Evolutionary conservation across 2,113 vertebrate genomes (phyloP).

Genomic region (Lycaon pictus): DNA sequence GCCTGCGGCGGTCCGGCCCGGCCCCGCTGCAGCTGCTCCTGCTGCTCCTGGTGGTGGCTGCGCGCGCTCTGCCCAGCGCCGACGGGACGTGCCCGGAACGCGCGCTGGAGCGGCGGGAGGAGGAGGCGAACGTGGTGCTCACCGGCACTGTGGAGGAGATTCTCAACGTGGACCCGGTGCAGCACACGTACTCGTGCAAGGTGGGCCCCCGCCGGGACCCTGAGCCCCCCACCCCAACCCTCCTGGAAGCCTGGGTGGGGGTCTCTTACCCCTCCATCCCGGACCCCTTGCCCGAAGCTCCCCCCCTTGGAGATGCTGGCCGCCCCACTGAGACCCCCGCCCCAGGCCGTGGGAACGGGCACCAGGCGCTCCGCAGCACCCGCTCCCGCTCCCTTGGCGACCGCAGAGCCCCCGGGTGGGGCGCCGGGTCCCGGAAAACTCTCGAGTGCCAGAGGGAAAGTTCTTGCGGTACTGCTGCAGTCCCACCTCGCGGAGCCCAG

Average conservation of each 20-base stretch:
- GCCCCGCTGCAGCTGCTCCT: slow-evolving; percentile 61
- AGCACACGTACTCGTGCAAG: slow-evolving; percentile 98
- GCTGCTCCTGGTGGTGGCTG: slow-evolving; percentile 85
- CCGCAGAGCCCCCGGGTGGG: slow-evolving; percentile 43
- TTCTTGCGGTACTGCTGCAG: slow-evolving; percentile 54
- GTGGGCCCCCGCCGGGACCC: slow-evolving; percentile 80
- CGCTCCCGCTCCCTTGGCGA: slow-evolving; percentile 68
- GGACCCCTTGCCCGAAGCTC: neutral
- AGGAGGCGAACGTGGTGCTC: slow-evolving; percentile 96
- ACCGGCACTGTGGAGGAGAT: slow-evolving; percentile 99
- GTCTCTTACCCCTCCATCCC: neutral
- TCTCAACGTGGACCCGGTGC: slow-evolving; percentile 97
- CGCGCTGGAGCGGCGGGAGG: slow-evolving; percentile 94
- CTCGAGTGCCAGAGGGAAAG: slow-evolving; percentile 51
- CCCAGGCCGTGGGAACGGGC: slow-evolving; percentile 72
- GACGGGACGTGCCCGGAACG: slow-evolving; percentile 92
- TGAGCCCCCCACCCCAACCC: neutral
- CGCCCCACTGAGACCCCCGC: slow-evolving; percentile 46
- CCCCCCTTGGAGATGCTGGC: neutral
- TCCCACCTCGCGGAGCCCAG: neutral
- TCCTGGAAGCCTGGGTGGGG: neutral
- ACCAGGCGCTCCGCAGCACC: neutral
- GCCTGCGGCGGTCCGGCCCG: slow-evolving; percentile 33
- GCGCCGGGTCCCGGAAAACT: slow-evolving; percentile 66
- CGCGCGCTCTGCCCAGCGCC: slow-evolving; percentile 82